phyloP scores from a whole-genome alignment of 2,797 vertebrate species.

The Epinephelus coioides region DNA sequence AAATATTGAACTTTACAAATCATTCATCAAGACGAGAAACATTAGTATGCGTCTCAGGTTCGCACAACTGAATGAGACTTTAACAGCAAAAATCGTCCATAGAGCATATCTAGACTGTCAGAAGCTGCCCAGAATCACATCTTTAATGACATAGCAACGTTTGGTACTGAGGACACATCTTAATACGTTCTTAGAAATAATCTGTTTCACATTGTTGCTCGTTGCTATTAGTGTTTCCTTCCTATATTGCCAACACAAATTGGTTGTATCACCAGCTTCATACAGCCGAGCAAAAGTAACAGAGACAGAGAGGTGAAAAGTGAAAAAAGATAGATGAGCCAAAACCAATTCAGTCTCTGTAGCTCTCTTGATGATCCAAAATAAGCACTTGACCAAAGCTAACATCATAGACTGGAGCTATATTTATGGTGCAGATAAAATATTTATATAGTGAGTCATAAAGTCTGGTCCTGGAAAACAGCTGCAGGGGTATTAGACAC shows the following conservation, averaged over 20 bases:
- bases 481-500: slow-evolving; percentile 69
- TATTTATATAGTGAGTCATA: slow-evolving; percentile 83
- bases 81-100: not conserved
- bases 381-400: slow-evolving; percentile 82
- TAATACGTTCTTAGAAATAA: slow-evolving; percentile 14
- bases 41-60: slow-evolving; percentile 50
- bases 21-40: slow-evolving; percentile 31
- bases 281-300: slow-evolving; percentile 39
- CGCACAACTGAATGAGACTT: slow-evolving; percentile 46
- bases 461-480: slow-evolving; percentile 79
- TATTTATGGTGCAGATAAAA: slow-evolving; percentile 83
- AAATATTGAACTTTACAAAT: slow-evolving; percentile 35
- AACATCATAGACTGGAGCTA: slow-evolving; percentile 73
- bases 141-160: slow-evolving; percentile 33
- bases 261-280: slow-evolving; percentile 17
- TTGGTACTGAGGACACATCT: slow-evolving; percentile 9
- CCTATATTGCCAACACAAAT: slow-evolving; percentile 46
- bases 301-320: slow-evolving; percentile 58
- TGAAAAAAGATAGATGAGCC: slow-evolving; percentile 74
- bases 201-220: slow-evolving; percentile 45
- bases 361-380: slow-evolving; percentile 73
- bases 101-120: slow-evolving; percentile 19
- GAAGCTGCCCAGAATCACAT: slow-evolving; percentile 34
- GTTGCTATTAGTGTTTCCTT: slow-evolving; percentile 49
- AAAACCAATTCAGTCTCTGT: slow-evolving; percentile 67